Evolutionary conservation across 1,140 invertebrate genomes (phyloP), one percentile per base, ranked within the genome.

Genomic region (Diorhabda elongata): DNA sequence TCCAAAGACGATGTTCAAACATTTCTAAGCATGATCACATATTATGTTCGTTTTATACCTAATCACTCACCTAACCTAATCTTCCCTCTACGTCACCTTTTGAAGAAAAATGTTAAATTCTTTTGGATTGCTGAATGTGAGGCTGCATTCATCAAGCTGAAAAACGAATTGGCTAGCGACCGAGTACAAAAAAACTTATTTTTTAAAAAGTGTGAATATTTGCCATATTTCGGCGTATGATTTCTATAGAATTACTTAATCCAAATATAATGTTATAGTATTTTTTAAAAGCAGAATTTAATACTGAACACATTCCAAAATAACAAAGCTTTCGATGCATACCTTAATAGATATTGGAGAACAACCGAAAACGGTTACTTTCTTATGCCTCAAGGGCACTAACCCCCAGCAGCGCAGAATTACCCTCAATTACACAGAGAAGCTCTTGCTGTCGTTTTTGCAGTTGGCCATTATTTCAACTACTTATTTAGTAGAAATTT

Each of bases 361-460:
- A 26, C 26, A 86, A 66, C 80, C 81, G 68, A 83, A 86, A 73
- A 75, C 82, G 3, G 73, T 84, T 3, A 81, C 83, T 3, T 11
- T 1, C 82, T 85, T 58, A 75, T 85, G 3, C 86, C 83, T 69
- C 78, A 77, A 4, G 74, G 79, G 3, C 71, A 64, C 77, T 80
- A 70, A 78, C 77, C 59, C 77, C 59, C 64, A 73, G 42, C 66
- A 71, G 69, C 44, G 78, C 58, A 44, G 67, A 47, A 69, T 66
- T 45, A 6, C 78, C 7, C 75, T 77, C 42, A 26, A 26, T 1
- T 26, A 26, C 26, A 26, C 26, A 26, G 26, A 26, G 26, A 26
- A 26, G 26, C 26, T 26, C 26, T 26, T 26, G 26, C 26, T 26
- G 26, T 26, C 26, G 26, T 26, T 26, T 26, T 26, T 26, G 26